A percentile compares a stretch with the other conserved stretches of the same genome.
Evolutionary conservation across 1,140 invertebrate genomes (phyloP).

Genomic region (Halictus rubicundus): DNA sequence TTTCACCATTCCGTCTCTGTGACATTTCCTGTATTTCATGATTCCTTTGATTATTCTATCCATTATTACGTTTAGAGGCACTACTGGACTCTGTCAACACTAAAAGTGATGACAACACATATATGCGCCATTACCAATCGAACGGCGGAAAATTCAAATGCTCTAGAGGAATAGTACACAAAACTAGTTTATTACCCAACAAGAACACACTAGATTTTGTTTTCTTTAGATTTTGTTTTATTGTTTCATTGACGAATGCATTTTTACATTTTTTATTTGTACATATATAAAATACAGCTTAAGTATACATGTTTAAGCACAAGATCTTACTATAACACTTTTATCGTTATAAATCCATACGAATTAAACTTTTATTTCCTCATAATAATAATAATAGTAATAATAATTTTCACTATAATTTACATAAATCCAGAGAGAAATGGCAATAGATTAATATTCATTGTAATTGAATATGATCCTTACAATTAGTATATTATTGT

Average conservation of each 20-base stretch:
- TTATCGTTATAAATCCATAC: constrained; percentile 15
- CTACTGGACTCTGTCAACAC: constrained; percentile 28
- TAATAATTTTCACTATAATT: neutral
- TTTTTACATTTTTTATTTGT: constrained; percentile 43
- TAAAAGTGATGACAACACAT: constrained; percentile 54
- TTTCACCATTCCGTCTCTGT: constrained; percentile 91
- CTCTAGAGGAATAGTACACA: neutral
- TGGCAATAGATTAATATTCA: neutral
- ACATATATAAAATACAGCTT: constrained; percentile 51
- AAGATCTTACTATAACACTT: constrained; percentile 8
- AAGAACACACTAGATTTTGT: neutral
- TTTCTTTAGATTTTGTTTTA: neutral
- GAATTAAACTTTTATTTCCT: constrained; percentile 5
- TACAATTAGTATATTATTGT: constrained; percentile 27
- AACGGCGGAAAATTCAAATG: constrained; percentile 48
- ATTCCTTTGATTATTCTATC: constrained; percentile 93
- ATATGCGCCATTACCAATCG: constrained; percentile 54
- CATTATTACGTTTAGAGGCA: constrained; percentile 80
- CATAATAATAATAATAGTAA: neutral
- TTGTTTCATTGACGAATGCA: neutral
- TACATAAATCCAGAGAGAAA: constrained; percentile 18
- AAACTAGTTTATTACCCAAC: neutral
- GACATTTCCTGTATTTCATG: constrained; percentile 91
- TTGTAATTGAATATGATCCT: neutral
- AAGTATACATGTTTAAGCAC: constrained; percentile 19